Evolutionary conservation across 2,797 vertebrate species (phyloP).

Genomic region (Sardinella longiceps): DNA sequence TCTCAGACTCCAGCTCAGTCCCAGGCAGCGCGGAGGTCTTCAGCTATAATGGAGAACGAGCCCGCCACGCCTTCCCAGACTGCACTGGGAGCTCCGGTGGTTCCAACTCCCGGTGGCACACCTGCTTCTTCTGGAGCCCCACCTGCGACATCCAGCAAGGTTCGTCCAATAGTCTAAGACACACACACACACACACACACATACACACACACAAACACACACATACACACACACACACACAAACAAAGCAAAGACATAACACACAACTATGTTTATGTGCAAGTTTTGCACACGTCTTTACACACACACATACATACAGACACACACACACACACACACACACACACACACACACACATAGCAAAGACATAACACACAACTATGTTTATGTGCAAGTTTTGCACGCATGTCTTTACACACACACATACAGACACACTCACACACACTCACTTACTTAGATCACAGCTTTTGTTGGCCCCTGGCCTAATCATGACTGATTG

Average conservation of each 20-base stretch:
- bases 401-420: background rate
- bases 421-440: background rate
- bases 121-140: slow-evolving; percentile 56
- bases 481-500: slow-evolving; percentile 50
- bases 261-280: too few relatives aligned
- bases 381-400: too few relatives aligned
- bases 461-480: background rate
- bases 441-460: background rate
- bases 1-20: slow-evolving; percentile 77
- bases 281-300: background rate
- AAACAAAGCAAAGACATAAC: background rate
- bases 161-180: slow-evolving; percentile 47
- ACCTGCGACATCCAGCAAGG: slow-evolving; percentile 83
- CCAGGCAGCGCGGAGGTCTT: slow-evolving; percentile 74
- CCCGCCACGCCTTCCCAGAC: slow-evolving; percentile 82
- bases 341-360: background rate
- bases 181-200: background rate
- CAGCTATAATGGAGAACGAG: slow-evolving; percentile 86
- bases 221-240: background rate
- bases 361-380: background rate
- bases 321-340: background rate
- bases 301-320: background rate
- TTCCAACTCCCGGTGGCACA: slow-evolving; percentile 80
- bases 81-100: slow-evolving; percentile 82
- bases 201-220: background rate